phyloP scores from a whole-genome alignment of 2,888 invertebrate genomes.

The Trachelus iudaicus region DNA sequence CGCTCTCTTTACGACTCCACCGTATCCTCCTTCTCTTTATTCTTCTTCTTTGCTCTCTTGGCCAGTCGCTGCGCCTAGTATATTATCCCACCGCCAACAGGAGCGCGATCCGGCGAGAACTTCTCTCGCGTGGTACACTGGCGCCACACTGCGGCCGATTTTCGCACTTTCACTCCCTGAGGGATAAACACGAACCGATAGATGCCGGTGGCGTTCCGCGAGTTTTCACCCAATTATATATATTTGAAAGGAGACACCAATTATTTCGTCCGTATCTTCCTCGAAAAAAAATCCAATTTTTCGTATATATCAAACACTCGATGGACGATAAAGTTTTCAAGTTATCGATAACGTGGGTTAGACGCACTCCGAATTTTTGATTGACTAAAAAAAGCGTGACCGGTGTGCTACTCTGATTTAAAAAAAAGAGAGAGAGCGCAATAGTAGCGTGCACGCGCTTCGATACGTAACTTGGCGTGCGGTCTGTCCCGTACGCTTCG shows the following conservation, averaged over 20 bases:
- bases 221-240: not conserved
- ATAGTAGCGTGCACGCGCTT: not conserved
- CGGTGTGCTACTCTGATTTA: not conserved
- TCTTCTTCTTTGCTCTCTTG: not conserved
- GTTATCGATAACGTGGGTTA: not conserved
- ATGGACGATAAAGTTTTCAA: not conserved
- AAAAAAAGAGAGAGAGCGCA: not conserved
- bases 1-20: not conserved
- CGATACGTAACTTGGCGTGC: not conserved
- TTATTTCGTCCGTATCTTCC: not conserved
- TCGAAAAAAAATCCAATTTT: not conserved
- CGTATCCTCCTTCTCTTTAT: constrained; percentile 4
- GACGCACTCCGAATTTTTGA: not conserved
- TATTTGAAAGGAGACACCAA: not conserved
- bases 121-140: constrained; percentile 12
- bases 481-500: constrained; percentile 16
- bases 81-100: not conserved
- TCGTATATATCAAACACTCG: not conserved
- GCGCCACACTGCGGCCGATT: constrained; percentile 16
- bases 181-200: not conserved
- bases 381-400: not conserved
- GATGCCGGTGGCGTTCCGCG: not conserved
- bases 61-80: not conserved
- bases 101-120: not conserved
- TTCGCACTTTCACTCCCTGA: constrained; percentile 3